Evolutionary conservation across 2,797 vertebrate species (phyloP).

Genomic region (Tenualosa ilisha): DNA sequence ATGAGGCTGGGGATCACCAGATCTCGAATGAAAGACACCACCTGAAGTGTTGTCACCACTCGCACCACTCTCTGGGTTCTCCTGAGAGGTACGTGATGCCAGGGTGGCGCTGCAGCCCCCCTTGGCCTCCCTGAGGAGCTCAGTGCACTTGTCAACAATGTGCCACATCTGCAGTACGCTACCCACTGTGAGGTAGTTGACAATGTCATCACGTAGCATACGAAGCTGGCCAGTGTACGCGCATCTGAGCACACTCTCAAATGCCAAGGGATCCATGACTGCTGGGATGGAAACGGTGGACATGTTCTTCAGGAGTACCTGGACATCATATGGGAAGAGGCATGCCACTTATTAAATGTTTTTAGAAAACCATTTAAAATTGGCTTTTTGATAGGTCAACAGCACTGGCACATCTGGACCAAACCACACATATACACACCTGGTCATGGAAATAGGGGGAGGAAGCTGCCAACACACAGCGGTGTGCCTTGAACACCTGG

Average conservation of each 20-base stretch:
- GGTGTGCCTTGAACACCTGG: slow-evolving; percentile 89
- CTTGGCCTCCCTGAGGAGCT: slow-evolving; percentile 82
- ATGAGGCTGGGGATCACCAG: slow-evolving; percentile 50
- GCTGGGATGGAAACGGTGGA: slow-evolving; percentile 86
- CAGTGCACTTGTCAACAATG: slow-evolving; percentile 94
- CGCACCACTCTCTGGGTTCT: slow-evolving; percentile 49
- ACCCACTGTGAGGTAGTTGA: slow-evolving; percentile 92
- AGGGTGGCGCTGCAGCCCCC: slow-evolving; percentile 45
- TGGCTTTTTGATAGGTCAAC: background rate
- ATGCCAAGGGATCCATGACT: slow-evolving; percentile 89
- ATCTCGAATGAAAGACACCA: slow-evolving; percentile 52
- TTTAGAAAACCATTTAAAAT: background rate
- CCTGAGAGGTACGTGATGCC: slow-evolving; percentile 33
- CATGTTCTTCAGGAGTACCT: slow-evolving; percentile 92
- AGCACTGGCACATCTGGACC: background rate
- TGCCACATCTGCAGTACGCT: slow-evolving; percentile 99
- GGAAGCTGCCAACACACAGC: slow-evolving; percentile 90
- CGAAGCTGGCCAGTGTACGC: slow-evolving; percentile 89
- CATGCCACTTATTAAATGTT: background rate
- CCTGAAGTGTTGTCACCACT: slow-evolving; percentile 19
- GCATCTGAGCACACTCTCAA: slow-evolving; percentile 88
- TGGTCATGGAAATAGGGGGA: slow-evolving; percentile 95
- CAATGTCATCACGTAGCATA: slow-evolving; percentile 87
- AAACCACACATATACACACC: slow-evolving; percentile 53
- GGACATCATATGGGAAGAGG: background rate